Percentiles rank a stretch among this genome's conserved stretches.
These are phyloP conservation scores for Drosophila multiciliata DNA, from an alignment of 2,888 invertebrate species.

Conservation along the genomic window DNA sequence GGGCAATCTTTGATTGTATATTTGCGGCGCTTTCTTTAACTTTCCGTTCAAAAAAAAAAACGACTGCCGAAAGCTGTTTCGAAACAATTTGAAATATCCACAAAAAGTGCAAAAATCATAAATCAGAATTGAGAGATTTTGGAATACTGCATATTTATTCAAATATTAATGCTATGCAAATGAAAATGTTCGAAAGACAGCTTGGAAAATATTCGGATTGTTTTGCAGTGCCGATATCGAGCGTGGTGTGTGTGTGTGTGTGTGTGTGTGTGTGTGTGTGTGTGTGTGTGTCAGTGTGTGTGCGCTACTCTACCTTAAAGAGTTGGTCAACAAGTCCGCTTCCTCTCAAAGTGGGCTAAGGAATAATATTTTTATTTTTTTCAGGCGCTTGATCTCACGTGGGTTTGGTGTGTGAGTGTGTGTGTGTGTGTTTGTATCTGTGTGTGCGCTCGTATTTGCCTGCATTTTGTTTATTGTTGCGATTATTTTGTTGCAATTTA, in stretches of 20 bases:
- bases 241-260: neutral
- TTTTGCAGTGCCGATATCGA: neutral
- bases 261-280: neutral
- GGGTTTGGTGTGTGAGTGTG: neutral
- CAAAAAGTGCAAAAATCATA: neutral
- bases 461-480: conserved; percentile 78
- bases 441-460: conserved; percentile 52
- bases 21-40: no score
- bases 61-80: no score
- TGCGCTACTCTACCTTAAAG: neutral
- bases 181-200: neutral
- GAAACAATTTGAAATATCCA: neutral
- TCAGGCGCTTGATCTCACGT: neutral
- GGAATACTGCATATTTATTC: neutral
- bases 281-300: neutral
- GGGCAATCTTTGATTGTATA: neutral
- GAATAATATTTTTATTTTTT: conserved; percentile 4
- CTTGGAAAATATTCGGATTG: neutral
- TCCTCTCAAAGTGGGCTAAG: conserved; percentile 1
- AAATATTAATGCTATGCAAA: neutral
- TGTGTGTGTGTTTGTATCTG: neutral
- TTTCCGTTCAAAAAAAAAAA: no score
- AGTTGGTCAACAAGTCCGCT: conserved; percentile 8
- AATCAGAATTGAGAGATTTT: neutral
- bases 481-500: conserved; percentile 80